Conservation (phyloP, 35 echinoderm and acorn worm species). For the Ophioderma brevispina region DNA sequence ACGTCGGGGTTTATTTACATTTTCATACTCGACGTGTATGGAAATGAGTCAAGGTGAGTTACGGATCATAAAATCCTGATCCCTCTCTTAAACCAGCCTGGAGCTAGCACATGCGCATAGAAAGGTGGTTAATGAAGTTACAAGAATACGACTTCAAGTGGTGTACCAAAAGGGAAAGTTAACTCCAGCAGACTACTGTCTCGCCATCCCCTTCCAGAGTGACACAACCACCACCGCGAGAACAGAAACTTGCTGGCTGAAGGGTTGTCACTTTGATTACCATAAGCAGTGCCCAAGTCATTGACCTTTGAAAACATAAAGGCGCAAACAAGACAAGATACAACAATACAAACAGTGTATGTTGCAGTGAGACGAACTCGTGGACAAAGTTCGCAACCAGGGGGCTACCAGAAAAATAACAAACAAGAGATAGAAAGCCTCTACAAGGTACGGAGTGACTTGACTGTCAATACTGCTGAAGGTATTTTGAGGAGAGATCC, state of each 20-base stretch:
- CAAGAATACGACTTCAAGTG: constrained; percentile 66
- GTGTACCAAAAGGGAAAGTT: constrained; percentile 36
- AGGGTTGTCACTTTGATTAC: constrained; percentile 43
- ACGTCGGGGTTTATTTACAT: constrained; percentile 32
- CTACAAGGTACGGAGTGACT: no score
- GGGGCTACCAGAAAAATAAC: no score
- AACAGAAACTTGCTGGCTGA: background rate
- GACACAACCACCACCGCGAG: background rate
- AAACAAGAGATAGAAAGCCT: no score
- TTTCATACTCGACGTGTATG: constrained; percentile 56
- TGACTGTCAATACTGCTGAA: no score
- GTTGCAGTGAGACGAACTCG: no score
- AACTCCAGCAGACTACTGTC: constrained; percentile 72
- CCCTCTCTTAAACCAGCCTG: no score
- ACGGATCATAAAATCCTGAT: no score
- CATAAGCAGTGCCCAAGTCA: constrained; percentile 44
- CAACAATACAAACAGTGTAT: constrained; percentile 23
- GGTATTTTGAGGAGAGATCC: no score
- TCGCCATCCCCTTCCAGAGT: constrained; percentile 50
- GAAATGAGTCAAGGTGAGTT: constrained; percentile 34
- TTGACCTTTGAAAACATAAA: no score
- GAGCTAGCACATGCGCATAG: no score
- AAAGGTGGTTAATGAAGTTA: no score
- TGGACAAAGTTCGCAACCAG: no score
- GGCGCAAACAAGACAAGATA: constrained; percentile 58